A percentile compares a stretch with the other conserved stretches of the same genome.
Conservation (phyloP, 1,140 invertebrate species). For the Probaryconus sp. region DNA sequence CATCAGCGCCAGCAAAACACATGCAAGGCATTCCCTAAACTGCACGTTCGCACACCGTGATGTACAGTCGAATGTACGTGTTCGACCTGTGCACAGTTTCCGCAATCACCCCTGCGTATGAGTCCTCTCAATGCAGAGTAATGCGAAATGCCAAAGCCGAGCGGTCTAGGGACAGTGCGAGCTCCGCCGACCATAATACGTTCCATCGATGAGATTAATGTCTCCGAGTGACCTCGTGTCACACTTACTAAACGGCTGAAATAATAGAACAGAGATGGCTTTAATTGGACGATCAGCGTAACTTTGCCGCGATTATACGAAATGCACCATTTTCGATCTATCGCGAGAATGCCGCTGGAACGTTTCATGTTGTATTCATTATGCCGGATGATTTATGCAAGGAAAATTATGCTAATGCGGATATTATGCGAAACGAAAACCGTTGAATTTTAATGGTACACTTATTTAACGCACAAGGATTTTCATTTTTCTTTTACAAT, state of each 20-base stretch:
- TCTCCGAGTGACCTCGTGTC: constrained; percentile 33
- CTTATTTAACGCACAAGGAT: too few relatives aligned
- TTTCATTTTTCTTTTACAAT: too few relatives aligned
- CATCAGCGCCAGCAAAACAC: constrained; percentile 68
- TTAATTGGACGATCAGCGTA: background rate
- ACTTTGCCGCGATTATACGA: background rate
- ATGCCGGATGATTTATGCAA: too few relatives aligned
- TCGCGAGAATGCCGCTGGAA: too few relatives aligned
- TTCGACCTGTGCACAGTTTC: constrained; percentile 18
- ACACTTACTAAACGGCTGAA: constrained; percentile 25
- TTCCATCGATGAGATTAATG: constrained; percentile 72
- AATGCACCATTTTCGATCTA: too few relatives aligned
- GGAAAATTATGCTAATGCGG: too few relatives aligned
- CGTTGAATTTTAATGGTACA: too few relatives aligned
- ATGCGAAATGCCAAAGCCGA: constrained; percentile 56
- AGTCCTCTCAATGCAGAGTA: constrained; percentile 10
- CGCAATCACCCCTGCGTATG: constrained; percentile 13
- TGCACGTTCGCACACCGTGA: constrained; percentile 33
- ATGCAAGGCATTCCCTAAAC: constrained; percentile 67
- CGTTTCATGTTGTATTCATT: too few relatives aligned
- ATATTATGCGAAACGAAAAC: too few relatives aligned
- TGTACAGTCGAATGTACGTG: constrained; percentile 10
- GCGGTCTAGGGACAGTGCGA: constrained; percentile 48
- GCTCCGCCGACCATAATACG: constrained; percentile 63
- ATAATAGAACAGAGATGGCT: constrained; percentile 6